Percentiles rank a stretch among this genome's conserved stretches.
Conservation (phyloP, 64 coral and sea anemone species). For the Pocillopora verrucosa region DNA sequence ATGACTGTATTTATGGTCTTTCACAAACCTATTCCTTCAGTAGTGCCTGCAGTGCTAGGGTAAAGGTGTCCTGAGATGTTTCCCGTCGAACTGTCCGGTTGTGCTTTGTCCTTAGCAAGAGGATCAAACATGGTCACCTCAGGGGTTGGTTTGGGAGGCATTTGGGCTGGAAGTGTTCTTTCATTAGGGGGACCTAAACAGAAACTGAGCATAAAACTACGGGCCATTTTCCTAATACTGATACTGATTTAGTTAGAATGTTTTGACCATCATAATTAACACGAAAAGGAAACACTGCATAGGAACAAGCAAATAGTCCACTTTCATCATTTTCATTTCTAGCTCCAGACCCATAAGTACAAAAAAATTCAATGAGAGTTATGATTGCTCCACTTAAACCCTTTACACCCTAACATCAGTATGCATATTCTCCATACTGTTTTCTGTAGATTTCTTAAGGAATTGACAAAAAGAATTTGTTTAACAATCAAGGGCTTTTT, state of each 20-base stretch:
- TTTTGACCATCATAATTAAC: neutral
- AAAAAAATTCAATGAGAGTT: no score
- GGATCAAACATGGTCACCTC: slow-evolving; percentile 76
- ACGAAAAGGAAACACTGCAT: no score
- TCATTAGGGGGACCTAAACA: neutral
- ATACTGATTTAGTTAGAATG: neutral
- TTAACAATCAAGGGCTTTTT: no score
- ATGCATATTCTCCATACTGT: no score
- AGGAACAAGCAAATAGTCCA: no score
- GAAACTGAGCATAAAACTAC: neutral
- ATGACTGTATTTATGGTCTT: no score
- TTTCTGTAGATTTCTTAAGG: no score
- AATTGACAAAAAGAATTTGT: no score
- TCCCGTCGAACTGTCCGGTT: slow-evolving; percentile 48
- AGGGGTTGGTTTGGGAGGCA: slow-evolving; percentile 23
- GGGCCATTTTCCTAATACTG: neutral
- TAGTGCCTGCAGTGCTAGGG: slow-evolving; percentile 28
- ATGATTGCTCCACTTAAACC: no score
- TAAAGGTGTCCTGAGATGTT: slow-evolving; percentile 14
- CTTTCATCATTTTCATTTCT: no score
- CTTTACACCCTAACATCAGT: no score
- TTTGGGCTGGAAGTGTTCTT: neutral
- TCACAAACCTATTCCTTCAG: slow-evolving; percentile 13
- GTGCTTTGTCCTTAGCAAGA: slow-evolving; percentile 16
- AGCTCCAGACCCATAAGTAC: no score